phyloP scores from a whole-genome alignment of 1,140 invertebrate species.

The Drosophila subpulchrella region DNA sequence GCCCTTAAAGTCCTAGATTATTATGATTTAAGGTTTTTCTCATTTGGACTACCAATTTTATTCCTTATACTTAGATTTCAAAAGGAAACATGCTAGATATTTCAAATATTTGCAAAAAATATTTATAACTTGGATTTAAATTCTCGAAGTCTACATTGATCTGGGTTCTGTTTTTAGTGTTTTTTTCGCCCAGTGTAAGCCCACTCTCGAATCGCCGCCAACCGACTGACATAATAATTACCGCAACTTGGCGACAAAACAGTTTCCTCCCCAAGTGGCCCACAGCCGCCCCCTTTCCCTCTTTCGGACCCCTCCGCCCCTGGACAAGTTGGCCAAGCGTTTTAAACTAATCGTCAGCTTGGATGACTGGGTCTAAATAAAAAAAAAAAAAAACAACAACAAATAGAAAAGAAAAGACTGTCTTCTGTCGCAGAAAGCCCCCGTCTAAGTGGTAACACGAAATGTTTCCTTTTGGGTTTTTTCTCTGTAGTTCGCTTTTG shows the following conservation, averaged over 20 bases:
- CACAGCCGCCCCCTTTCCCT: not conserved
- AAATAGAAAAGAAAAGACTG: conserved; percentile 7
- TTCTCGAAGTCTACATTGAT: not conserved
- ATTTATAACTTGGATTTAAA: not conserved
- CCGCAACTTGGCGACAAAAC: conserved; percentile 71
- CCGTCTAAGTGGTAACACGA: conserved; percentile 42
- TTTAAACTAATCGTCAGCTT: conserved; percentile 58
- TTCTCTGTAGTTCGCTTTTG: conserved; percentile 9
- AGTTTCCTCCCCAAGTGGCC: conserved; percentile 16
- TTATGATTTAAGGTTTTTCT: not conserved
- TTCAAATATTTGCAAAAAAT: too few relatives aligned
- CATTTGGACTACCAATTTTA: too few relatives aligned
- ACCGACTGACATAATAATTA: conserved; percentile 75
- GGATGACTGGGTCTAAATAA: conserved; percentile 35
- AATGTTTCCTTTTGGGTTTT: conserved; percentile 59
- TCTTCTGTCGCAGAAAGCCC: conserved; percentile 14
- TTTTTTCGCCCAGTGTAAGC: conserved; percentile 13
- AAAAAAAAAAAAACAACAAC: conserved; percentile 7
- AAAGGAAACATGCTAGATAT: too few relatives aligned
- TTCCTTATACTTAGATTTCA: not conserved
- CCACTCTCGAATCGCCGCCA: conserved; percentile 35
- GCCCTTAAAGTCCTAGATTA: too few relatives aligned
- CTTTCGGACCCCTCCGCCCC: not conserved
- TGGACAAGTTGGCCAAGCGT: conserved; percentile 49
- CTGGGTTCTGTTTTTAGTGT: too few relatives aligned